These are phyloP conservation scores for Cheilosia variabilis DNA, from an alignment of 2,888 invertebrate species.

Conservation along the genomic window DNA sequence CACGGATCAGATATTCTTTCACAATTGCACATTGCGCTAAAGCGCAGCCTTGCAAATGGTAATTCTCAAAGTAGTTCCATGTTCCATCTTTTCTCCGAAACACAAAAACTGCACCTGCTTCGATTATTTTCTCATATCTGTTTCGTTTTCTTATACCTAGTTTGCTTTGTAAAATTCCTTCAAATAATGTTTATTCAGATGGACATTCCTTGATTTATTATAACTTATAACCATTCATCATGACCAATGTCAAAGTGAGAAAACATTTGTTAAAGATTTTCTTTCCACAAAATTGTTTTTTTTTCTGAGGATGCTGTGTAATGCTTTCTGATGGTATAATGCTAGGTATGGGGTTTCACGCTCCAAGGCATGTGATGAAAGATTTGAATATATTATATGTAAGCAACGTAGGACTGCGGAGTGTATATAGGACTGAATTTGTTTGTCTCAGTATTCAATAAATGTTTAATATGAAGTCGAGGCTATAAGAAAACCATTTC, in stretches of 20 bases:
- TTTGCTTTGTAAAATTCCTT: slow-evolving; percentile 10
- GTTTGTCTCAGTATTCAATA: too few species aligned
- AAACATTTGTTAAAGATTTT: not conserved
- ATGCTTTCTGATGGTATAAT: not conserved
- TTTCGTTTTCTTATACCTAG: not conserved
- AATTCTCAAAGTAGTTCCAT: slow-evolving; percentile 3
- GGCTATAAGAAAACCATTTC: too few species aligned
- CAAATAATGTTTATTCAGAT: slow-evolving; percentile 18
- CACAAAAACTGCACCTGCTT: slow-evolving; percentile 27
- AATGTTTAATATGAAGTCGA: too few species aligned
- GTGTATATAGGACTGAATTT: too few species aligned
- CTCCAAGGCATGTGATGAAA: not conserved
- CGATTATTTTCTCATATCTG: not conserved
- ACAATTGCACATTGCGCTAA: not conserved
- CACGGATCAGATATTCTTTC: slow-evolving; percentile 41
- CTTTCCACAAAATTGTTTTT: not conserved
- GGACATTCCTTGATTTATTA: slow-evolving; percentile 11
- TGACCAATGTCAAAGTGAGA: slow-evolving; percentile 10
- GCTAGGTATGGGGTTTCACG: too few species aligned
- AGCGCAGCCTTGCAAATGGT: slow-evolving; percentile 8
- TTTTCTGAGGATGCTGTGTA: not conserved
- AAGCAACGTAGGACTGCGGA: too few species aligned
- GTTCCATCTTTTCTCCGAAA: slow-evolving; percentile 18
- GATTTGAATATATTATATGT: too few species aligned
- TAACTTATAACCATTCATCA: slow-evolving; percentile 5